These are phyloP conservation scores for Gobius niger DNA, from an alignment of 2,113 vertebrate genomes.

Conservation along the genomic window DNA sequence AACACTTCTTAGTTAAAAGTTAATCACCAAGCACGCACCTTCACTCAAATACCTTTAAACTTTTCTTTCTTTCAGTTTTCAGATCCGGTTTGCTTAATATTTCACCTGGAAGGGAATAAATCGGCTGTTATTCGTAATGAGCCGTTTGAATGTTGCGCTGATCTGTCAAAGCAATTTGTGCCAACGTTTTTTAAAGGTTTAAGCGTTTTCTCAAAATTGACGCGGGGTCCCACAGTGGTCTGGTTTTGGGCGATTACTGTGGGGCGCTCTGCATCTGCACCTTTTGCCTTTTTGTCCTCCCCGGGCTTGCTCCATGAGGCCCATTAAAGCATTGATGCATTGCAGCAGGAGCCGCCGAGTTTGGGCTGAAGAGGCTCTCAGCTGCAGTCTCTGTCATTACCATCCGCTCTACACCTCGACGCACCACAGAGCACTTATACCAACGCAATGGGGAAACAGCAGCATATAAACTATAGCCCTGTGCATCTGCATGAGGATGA, in stretches of 20 bases:
- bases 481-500: conserved; percentile 43
- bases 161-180: too few relatives aligned
- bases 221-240: conserved; percentile 8
- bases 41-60: too few relatives aligned
- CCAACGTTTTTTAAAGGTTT: too few relatives aligned
- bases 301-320: conserved; percentile 20
- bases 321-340: conserved; percentile 59
- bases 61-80: too few relatives aligned
- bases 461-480: conserved; percentile 49
- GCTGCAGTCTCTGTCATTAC: conserved; percentile 62
- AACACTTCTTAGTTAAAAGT: background rate
- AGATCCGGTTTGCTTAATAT: too few relatives aligned
- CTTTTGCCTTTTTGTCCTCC: conserved; percentile 40
- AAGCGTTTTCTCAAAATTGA: too few relatives aligned
- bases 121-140: too few relatives aligned
- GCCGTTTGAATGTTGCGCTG: too few relatives aligned
- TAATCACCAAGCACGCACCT: too few relatives aligned
- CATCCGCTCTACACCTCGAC: conserved; percentile 53
- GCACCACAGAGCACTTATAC: conserved; percentile 61
- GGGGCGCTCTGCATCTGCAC: conserved; percentile 17
- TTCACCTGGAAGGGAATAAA: too few relatives aligned
- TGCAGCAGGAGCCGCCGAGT: conserved; percentile 53
- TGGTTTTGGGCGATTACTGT: conserved; percentile 17
- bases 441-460: conserved; percentile 56
- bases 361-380: conserved; percentile 57